Base-by-base conservation (phyloP, 92 coral and sea anemone genomes). In the Montipora capitata region DNA sequence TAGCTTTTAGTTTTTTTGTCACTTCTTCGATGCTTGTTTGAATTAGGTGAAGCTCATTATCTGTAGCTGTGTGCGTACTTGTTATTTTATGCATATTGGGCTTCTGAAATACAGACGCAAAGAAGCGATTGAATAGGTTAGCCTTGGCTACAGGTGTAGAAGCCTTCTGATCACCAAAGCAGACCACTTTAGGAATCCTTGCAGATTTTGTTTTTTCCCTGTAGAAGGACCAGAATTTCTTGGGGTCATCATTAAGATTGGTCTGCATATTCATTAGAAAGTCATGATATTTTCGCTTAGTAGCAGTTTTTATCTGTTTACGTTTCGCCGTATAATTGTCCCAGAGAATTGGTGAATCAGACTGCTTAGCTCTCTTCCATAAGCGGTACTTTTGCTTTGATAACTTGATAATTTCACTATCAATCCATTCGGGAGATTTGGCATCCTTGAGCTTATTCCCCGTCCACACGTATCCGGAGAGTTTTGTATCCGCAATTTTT, bases 221-320 rank as follows among this genome's bases (percentile, higher is more conserved):
- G 17, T 66, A 63, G 49, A 79, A 83, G 62, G 83, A 17, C 89
- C 89, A 82, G 74, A 82, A 89, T 38, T 52, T 63, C 64, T 72
- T 89, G 14, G 88, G 84, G 71, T 89, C 43, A 77, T 66, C 86
- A 9, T 77, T 72, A 35, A 89, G 35, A 27, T 27, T 27, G 35
- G 35, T 27, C 35, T 27, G 35, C 35, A 27, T 27, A 27, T 27
- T 27, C 35, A 27, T 27, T 27, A 27, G 35, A 27, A 27, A 0
- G 35, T 27, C 35, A 0, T 27, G 35, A 27, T 27, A 27, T 27
- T 27, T 27, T 27, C 35, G 35, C 35, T 27, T 27, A 27, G 35
- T 27, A 27, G 35, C 35, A 27, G 35, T 27, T 27, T 27, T 27
- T 27, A 27, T 27, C 35, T 27, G 2, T 27, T 0, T 27, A 27